Percentiles rank a stretch among this genome's conserved stretches.
Evolutionary conservation across 2,113 vertebrate species (phyloP).

Genomic region (Gymnorhina tibicen): DNA sequence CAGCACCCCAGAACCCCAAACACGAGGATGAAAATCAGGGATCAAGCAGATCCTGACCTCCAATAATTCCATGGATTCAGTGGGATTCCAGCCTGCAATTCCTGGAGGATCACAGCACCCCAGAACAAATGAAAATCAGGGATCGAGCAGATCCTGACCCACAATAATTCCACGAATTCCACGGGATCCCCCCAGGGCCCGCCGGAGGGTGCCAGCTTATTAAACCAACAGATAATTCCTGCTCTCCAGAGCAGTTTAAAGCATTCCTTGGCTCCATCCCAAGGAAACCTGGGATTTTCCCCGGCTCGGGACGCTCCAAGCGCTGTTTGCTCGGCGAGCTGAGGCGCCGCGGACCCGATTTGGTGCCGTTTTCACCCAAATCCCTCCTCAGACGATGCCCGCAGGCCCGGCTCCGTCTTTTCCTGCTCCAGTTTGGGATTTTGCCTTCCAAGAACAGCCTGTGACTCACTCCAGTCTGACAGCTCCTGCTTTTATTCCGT

Average conservation of each 20-base stretch:
- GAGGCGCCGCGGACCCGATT: neutral
- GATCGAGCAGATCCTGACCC: no score
- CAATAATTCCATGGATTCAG: no score
- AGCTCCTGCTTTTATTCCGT: neutral
- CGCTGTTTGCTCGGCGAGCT: neutral
- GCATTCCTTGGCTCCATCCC: neutral
- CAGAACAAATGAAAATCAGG: no score
- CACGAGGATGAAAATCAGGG: no score
- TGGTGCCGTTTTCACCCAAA: neutral
- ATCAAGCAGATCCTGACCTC: no score
- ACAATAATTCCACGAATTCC: no score
- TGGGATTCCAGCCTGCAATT: no score
- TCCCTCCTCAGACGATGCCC: neutral
- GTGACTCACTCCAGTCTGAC: conserved; percentile 1
- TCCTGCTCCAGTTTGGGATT: neutral
- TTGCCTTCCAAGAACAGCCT: neutral
- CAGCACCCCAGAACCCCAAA: no score
- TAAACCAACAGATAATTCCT: neutral
- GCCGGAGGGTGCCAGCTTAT: neutral
- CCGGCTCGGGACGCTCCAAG: neutral
- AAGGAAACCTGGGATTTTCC: neutral
- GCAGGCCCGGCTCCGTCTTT: neutral
- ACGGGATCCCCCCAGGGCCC: neutral
- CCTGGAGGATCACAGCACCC: no score
- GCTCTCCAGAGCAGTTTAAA: neutral